Evolutionary conservation across 2,797 vertebrate species (phyloP).

Genomic region (Rhinella marina): DNA sequence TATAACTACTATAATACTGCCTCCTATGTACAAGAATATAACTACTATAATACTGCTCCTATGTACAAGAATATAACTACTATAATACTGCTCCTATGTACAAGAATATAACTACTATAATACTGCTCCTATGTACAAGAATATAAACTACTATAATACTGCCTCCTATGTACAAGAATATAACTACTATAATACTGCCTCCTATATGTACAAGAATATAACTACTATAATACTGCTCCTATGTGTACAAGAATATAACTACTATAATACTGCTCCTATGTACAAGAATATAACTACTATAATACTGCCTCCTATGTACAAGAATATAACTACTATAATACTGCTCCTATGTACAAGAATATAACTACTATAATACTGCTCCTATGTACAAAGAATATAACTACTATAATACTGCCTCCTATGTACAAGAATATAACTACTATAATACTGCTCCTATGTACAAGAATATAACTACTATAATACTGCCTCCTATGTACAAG

Average conservation of each 20-base stretch:
- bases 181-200: not conserved
- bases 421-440: not conserved
- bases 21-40: not conserved
- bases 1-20: slow-evolving; percentile 9
- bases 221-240: too few relatives aligned
- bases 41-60: not conserved
- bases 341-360: not conserved
- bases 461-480: slow-evolving; percentile 8
- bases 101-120: too few relatives aligned
- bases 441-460: slow-evolving; percentile 1
- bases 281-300: not conserved
- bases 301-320: not conserved
- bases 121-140: not conserved
- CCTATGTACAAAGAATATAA: not conserved
- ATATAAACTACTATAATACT: slow-evolving; percentile 6
- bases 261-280: too few relatives aligned
- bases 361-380: not conserved
- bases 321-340: slow-evolving; percentile 3
- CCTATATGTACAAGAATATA: not conserved
- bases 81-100: too few relatives aligned
- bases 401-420: not conserved
- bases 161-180: not conserved
- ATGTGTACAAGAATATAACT: not conserved
- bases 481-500: slow-evolving; percentile 1
- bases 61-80: too few relatives aligned